Base-by-base conservation (phyloP, 2,797 vertebrate genomes). In the Sciurus vulgaris region DNA sequence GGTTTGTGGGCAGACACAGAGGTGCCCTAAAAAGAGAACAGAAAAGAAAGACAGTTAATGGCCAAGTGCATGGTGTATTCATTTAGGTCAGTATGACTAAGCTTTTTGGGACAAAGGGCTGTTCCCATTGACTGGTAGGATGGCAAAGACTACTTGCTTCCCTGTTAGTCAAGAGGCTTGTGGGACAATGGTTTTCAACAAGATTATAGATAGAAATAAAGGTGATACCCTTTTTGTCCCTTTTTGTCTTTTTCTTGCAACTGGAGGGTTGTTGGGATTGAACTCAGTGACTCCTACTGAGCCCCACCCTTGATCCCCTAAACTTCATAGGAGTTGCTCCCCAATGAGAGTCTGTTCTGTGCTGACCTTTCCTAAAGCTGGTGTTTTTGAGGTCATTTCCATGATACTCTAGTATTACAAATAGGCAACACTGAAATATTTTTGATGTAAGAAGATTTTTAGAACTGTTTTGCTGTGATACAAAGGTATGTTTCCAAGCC, bases 391-490 rank as follows among this genome's bases (percentile, higher is more conserved):
- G 33, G 59, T 5, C 17, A 47, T 88, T 65, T 96, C 49, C 91
- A 0, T 93, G 51, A 59, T 10, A 7, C 38, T 35, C 11, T 44
- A 9, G 54, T 86, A 44, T 73, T 94, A 44, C 86, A 87, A 76
- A 35, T 28, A 51, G 13, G n/a, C 33, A 51, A 18, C 26, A 38
- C 22, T 44, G 30, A 72, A 28, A 41, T 35, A 56, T 59, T 86
- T 95, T 84, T 81, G 24, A 74, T 70, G 5, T 35, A 56, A 89
- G 76, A 96, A 86, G 17, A 11, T 41, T 93, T 94, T 84, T 73
- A 56, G 70, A 74, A 89, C 67, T 65, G 28, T 35, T 67, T 79
- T 0, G 26, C 51, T 70, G 69, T 76, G 44, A 30, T 93, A 59
- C 30, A 85, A 81, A 24, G 28, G 6, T 59, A 12, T n/a, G 14